These are phyloP conservation scores for Progne subis DNA, from an alignment of 2,113 vertebrate species.

Conservation along the genomic window DNA sequence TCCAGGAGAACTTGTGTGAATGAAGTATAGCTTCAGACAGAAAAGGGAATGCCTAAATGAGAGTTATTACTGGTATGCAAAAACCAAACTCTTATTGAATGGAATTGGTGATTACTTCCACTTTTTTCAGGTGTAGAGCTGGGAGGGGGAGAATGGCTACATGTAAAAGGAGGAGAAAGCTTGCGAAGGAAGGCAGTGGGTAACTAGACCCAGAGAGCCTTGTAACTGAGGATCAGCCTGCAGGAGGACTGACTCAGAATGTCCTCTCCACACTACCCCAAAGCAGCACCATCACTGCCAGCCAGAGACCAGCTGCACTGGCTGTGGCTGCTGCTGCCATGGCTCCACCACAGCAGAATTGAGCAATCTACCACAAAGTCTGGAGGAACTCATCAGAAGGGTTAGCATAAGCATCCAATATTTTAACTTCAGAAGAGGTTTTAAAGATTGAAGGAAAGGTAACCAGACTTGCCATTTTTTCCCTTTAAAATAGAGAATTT, in stretches of 20 bases:
- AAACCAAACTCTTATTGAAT: background rate
- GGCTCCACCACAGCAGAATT: background rate
- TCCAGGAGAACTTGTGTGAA: background rate
- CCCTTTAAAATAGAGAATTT: background rate
- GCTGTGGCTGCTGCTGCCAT: rapidly evolving
- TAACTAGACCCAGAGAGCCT: background rate
- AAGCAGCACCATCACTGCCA: background rate
- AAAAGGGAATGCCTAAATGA: background rate
- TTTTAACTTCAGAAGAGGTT: background rate
- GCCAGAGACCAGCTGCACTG: background rate
- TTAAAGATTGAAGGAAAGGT: background rate
- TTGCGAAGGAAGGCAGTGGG: background rate
- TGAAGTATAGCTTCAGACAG: background rate
- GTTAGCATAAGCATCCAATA: background rate
- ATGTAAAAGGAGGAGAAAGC: background rate
- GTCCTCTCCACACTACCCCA: background rate
- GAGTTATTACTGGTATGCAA: background rate
- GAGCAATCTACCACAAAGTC: background rate
- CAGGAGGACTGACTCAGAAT: background rate
- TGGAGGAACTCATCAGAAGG: background rate
- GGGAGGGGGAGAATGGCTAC: background rate
- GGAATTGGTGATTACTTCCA: background rate
- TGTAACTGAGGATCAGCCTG: background rate
- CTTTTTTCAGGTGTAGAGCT: background rate
- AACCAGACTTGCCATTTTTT: background rate